Base-by-base conservation (phyloP, 2,797 vertebrate genomes). In the Nannoperca australis region DNA sequence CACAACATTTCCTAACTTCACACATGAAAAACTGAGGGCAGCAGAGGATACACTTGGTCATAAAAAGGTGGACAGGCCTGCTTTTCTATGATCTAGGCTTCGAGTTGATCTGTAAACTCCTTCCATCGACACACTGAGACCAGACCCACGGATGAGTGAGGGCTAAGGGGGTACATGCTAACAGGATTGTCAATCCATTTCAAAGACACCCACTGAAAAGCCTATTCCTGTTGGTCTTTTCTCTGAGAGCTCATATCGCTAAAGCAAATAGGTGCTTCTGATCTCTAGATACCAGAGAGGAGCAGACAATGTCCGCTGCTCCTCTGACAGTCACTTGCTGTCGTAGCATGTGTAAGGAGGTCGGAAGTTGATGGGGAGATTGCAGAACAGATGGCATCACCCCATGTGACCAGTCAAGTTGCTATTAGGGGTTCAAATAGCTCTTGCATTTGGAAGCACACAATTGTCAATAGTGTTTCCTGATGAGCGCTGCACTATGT, bases 381-480 rank as follows among this genome's bases (percentile, higher is more conserved):
- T 24, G 49, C 70, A 70, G 67, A 83, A 74, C 89, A 90, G 86
- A 88, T 91, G 91, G 86, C 32, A 3, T 76, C 88, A 51, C 82
- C 38, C 34, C 86, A 62, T 85, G 83, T 70, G 76, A 76, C 65
- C 61, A 62, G 70, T 75, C 70, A 72, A 81, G 73, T 59, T 65
- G 78, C 76, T 30, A 24, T 62, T n/a, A 83, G 63, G 55, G 38
- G 51, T 58, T 88, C 36, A 50, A 64, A 72, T 45, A 40, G 62
- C 45, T 66, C 34, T 66, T 67, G 58, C 47, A 36, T 68, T 58
- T 45, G 38, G 53, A 69, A 55, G 27, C 17, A 18, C 22, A n/a
- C 7, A 32, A 72, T 56, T 34, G 38, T 75, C 59, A 49, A 8
- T 4, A 5, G 32, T 10, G 22, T 42, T 70, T 50, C 32, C 40